Evolutionary conservation across 2,797 vertebrate genomes (phyloP).

Genomic region (Coregonus suidteri): DNA sequence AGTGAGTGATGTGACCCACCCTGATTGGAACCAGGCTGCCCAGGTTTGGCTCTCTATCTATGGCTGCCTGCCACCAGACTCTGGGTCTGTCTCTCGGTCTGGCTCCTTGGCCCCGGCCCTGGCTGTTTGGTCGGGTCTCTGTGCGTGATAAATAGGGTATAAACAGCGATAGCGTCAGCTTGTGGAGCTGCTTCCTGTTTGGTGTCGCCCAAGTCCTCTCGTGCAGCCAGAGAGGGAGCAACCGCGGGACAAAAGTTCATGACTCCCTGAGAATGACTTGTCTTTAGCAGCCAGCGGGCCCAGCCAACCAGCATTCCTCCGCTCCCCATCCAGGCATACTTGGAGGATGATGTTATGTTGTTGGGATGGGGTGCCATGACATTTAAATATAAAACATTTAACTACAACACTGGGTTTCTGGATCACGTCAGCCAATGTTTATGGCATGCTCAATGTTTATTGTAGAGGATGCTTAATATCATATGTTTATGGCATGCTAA

Average conservation of each 20-base stretch:
- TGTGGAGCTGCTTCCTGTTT: slow-evolving; percentile 79
- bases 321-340: slow-evolving; percentile 66
- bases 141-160: slow-evolving; percentile 70
- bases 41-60: slow-evolving; percentile 42
- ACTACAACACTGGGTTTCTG: slow-evolving; percentile 43
- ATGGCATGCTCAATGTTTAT: too few relatives aligned
- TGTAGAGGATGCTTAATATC: too few relatives aligned
- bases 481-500: too few relatives aligned
- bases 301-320: slow-evolving; percentile 67
- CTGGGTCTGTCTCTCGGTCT: slow-evolving; percentile 13
- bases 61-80: slow-evolving; percentile 26
- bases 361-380: slow-evolving; percentile 56
- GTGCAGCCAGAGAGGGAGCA: slow-evolving; percentile 68
- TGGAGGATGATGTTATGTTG: slow-evolving; percentile 70
- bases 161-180: slow-evolving; percentile 78
- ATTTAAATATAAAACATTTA: slow-evolving; percentile 50
- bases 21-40: slow-evolving; percentile 38
- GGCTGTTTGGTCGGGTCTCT: slow-evolving; percentile 37
- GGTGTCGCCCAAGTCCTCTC: slow-evolving; percentile 73
- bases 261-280: slow-evolving; percentile 66
- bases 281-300: slow-evolving; percentile 67
- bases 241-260: slow-evolving; percentile 77
- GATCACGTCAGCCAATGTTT: slow-evolving; percentile 31
- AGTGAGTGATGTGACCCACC: slow-evolving; percentile 34
- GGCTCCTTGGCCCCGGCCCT: slow-evolving; percentile 23